Percentiles rank a stretch among this genome's conserved stretches.
These are phyloP conservation scores for Peromyscus melanophrys DNA, from an alignment of 2,797 vertebrate species.

Conservation along the genomic window DNA sequence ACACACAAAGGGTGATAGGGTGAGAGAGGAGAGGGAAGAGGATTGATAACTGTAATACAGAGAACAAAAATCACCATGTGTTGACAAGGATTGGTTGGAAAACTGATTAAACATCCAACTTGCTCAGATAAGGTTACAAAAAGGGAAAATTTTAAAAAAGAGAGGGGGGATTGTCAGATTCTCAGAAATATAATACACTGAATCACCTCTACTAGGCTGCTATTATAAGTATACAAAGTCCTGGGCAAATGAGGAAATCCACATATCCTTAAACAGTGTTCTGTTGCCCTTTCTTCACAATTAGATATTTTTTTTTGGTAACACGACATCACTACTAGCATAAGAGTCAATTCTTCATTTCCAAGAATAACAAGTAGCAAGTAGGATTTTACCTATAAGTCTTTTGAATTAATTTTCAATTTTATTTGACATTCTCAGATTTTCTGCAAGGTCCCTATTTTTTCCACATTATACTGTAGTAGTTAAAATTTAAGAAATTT, in stretches of 20 bases:
- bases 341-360: neutral
- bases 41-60: neutral
- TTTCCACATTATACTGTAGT: neutral
- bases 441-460: neutral
- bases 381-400: neutral
- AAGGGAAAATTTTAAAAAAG: neutral
- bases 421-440: neutral
- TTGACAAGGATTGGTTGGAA: neutral
- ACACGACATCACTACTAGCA: neutral
- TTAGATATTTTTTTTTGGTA: neutral
- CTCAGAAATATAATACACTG: neutral
- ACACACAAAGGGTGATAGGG: neutral
- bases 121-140: neutral
- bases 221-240: neutral
- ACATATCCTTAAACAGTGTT: neutral
- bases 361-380: neutral
- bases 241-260: neutral
- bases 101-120: neutral
- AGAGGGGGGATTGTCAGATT: too few species aligned
- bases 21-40: neutral
- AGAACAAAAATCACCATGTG: neutral
- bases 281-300: neutral
- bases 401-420: neutral
- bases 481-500: neutral
- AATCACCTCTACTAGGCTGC: neutral